Conservation (phyloP, 2,888 invertebrate species). For the Torymus auratus region DNA sequence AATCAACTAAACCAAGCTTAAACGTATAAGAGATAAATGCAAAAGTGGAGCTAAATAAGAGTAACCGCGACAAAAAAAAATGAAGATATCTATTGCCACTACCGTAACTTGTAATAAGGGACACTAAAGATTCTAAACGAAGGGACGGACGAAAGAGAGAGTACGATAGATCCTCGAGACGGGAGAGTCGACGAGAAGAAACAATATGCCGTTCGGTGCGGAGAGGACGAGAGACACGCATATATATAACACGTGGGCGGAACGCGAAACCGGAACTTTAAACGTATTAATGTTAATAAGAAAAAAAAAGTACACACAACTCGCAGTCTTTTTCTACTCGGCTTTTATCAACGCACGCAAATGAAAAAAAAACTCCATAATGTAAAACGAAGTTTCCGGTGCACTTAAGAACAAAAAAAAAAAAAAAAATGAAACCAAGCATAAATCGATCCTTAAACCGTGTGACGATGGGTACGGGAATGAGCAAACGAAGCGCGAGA, state of each 20-base stretch:
- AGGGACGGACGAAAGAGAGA: slow-evolving; percentile 58
- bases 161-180: slow-evolving; percentile 64
- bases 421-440: slow-evolving; percentile 10
- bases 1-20: slow-evolving; percentile 69
- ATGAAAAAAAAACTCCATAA: slow-evolving; percentile 35
- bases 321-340: slow-evolving; percentile 58
- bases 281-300: slow-evolving; percentile 20
- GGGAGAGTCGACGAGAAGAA: slow-evolving; percentile 23
- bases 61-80: slow-evolving; percentile 9
- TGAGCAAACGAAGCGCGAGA: slow-evolving; percentile 10
- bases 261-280: slow-evolving; percentile 27
- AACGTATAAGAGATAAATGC: slow-evolving; percentile 61
- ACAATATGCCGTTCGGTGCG: slow-evolving; percentile 23
- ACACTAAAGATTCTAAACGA: slow-evolving; percentile 64
- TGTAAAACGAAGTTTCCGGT: slow-evolving; percentile 45
- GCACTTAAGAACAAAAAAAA: slow-evolving; percentile 38
- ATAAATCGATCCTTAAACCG: slow-evolving; percentile 43
- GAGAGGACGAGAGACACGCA: not conserved
- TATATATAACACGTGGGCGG: not conserved
- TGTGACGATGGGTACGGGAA: slow-evolving; percentile 14
- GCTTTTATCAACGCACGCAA: slow-evolving; percentile 57
- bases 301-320: slow-evolving; percentile 29
- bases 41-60: slow-evolving; percentile 50
- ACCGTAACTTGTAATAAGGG: slow-evolving; percentile 66
- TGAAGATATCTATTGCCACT: slow-evolving; percentile 61